Evolutionary conservation across 2,113 vertebrate species (phyloP).

Genomic region (Bettongia penicillata): DNA sequence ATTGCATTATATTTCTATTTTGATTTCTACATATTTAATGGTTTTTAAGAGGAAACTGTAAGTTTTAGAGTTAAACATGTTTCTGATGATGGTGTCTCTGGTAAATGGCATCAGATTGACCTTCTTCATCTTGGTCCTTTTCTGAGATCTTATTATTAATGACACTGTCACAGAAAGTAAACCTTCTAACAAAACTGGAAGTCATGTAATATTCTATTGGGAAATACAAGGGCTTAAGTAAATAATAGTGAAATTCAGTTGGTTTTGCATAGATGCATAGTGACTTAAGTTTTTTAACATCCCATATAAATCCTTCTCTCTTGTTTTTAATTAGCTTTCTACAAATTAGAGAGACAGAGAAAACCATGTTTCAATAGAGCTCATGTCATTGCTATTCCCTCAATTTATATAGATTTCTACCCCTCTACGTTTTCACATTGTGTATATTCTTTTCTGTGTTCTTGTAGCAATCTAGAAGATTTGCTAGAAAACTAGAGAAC

Average conservation of each 20-base stretch:
- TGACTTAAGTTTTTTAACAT: neutral
- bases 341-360: neutral
- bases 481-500: neutral
- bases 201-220: neutral
- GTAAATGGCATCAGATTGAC: neutral
- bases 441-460: neutral
- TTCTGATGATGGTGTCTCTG: neutral
- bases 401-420: neutral
- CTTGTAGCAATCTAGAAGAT: neutral
- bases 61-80: neutral
- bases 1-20: neutral
- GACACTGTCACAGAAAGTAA: neutral
- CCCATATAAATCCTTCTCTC: neutral
- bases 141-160: neutral
- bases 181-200: slow-evolving; percentile 1
- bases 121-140: neutral
- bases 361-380: neutral
- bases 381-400: neutral
- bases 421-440: neutral
- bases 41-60: neutral
- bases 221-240: slow-evolving; percentile 39
- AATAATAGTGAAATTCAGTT: neutral
- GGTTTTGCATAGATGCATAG: slow-evolving; percentile 6
- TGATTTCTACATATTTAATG: neutral
- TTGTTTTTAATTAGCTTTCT: neutral